Evolutionary conservation across 2,113 vertebrate genomes (phyloP), one percentile per base, ranked within the genome.

Genomic region (Verasper variegatus): DNA sequence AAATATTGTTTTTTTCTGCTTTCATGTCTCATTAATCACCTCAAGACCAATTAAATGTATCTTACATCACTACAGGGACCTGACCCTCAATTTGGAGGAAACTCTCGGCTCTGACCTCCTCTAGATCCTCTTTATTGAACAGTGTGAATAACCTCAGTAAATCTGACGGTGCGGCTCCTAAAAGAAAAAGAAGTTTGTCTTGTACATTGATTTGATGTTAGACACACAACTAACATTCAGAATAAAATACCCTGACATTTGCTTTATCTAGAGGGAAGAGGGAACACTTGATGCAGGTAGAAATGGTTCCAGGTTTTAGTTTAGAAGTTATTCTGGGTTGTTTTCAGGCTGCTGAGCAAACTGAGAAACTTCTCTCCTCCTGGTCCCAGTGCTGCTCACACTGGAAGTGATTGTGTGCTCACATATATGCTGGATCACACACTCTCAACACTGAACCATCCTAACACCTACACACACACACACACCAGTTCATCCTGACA

Each of bases 371-470:
- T 80, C 35, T 80, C 51, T 66, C 35, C 74, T 74, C 47, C 73
- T 79, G 84, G 37, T 87, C 51, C 74, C 80, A 68, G 64, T 68
- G 87, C 56, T 67, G 69, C 78, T 88, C 68, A 65, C 14, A 78
- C 67, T 62, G 45, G 81, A 85, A 88, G 88, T 88, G 87, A 86
- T 80, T 73, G 57, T 68, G 86, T 78, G 81, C 70, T 27, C 78
- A 62, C 85, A 74, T 81, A 42, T 70, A 58, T 12, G 0, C 35
- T 5, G 9, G 27, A 5, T 49, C 78, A 51, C 78, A 71, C 69
- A 71, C 63, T 21, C 31, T 51, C 49, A 64, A 69, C 17, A 80
- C 18, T 57, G 24, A 68, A 49, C 13, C 49, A 68, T 18, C 15
- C 69, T 14, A 11, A 76, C 81, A 55, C 49, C 12, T 24, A 6